Base-by-base conservation (phyloP, 2,888 invertebrate genomes). In the Teinopalpus imperialis region DNA sequence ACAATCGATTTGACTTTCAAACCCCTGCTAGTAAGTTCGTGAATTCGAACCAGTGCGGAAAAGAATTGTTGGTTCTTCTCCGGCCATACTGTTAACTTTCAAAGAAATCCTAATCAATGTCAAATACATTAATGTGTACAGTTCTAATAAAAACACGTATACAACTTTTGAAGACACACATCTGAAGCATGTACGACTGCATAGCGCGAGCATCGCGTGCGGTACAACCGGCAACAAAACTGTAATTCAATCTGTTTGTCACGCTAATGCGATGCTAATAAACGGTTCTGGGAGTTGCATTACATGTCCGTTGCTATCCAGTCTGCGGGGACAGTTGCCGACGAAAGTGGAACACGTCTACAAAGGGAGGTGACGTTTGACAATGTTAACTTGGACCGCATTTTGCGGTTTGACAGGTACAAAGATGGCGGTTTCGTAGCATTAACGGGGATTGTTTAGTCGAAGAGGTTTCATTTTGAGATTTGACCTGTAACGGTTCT, bases 171-270 rank as follows among this genome's bases (percentile, higher is more conserved):
- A n/a, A n/a, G n/a, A n/a, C n/a, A n/a, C n/a, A n/a, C n/a, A n/a
- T n/a, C n/a, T n/a, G n/a, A n/a, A n/a, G n/a, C n/a, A n/a, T n/a
- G n/a, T n/a, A n/a, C n/a, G 16, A 16, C 2, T 16, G 42, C 20
- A 26, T 26, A 26, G 18, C 26, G 21, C n/a, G 18, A 37, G 10
- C 36, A 32, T 36, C 37, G 44, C 32, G 46, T 45, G 39, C 43
- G 42, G 48, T 49, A 32, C 46, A 50, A 13, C 21, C 21, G 31
- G 48, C 49, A 42, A 56, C 59, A 55, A 47, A 54, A 54, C 52
- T 56, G 74, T 67, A 75, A 78, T 60, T 49, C 58, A 62, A 74
- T 66, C 62, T 56, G 62, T 58, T 56, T 63, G 67, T 65, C 53
- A 61, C 56, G 51, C 66, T 69, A 71, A 69, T 71, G 60, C 62